Evolutionary conservation across 2,888 invertebrate genomes (phyloP).

Genomic region (Perizoma flavofasciatum): DNA sequence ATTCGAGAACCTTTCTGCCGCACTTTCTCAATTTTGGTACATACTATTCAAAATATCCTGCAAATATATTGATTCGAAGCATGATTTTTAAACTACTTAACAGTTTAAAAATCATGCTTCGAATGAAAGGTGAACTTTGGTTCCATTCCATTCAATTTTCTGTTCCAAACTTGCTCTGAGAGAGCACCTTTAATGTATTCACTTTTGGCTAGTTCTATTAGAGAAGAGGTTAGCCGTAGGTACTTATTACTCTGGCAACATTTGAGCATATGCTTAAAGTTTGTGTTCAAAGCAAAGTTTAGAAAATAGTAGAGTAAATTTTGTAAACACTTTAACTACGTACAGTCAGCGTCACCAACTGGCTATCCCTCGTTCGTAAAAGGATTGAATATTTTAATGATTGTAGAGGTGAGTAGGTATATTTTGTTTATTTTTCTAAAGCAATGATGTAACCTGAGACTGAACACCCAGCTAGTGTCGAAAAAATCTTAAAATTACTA

Average conservation of each 20-base stretch:
- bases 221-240: conserved; percentile 19
- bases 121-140: conserved; percentile 22
- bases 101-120: too few relatives aligned
- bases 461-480: too few relatives aligned
- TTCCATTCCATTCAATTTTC: conserved; percentile 34
- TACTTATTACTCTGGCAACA: conserved; percentile 25
- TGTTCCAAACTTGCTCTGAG: conserved; percentile 27
- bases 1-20: too few relatives aligned
- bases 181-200: conserved; percentile 34
- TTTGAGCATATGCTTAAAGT: conserved; percentile 24
- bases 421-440: too few relatives aligned
- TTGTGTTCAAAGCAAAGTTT: conserved; percentile 19
- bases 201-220: conserved; percentile 36
- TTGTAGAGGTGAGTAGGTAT: too few relatives aligned
- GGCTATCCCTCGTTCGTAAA: too few relatives aligned
- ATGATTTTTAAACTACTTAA: conserved; percentile 17
- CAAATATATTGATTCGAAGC: conserved; percentile 3
- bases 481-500: too few relatives aligned
- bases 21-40: too few relatives aligned
- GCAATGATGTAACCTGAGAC: too few relatives aligned
- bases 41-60: too few relatives aligned
- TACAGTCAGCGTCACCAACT: too few relatives aligned
- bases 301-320: not conserved
- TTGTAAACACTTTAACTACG: not conserved
- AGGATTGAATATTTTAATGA: too few relatives aligned